These are phyloP conservation scores for Rhynchopsitta pachyrhyncha DNA, from an alignment of 2,113 vertebrate species.

Conservation along the genomic window DNA sequence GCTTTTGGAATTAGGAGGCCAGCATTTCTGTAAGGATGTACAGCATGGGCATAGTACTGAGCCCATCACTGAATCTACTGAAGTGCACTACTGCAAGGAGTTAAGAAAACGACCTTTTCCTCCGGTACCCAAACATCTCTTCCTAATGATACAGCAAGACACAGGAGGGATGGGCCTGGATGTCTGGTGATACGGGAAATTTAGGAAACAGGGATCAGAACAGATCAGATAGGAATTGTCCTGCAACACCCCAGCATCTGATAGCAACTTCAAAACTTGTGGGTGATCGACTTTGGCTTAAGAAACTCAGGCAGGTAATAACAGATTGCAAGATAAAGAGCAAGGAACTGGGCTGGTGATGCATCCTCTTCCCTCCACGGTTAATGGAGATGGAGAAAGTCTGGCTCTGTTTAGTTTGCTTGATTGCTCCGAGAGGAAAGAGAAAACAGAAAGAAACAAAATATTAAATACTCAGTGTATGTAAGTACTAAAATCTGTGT, in stretches of 20 bases:
- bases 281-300: conserved; percentile 50
- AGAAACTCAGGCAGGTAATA: conserved; percentile 61
- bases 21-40: not conserved
- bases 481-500: not conserved
- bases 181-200: not conserved
- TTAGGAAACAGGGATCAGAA: not conserved
- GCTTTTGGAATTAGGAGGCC: not conserved
- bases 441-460: conserved; percentile 10
- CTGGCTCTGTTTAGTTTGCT: conserved; percentile 49
- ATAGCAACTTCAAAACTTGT: conserved; percentile 38
- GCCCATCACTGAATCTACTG: not conserved
- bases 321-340: conserved; percentile 71
- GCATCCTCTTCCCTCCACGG: not conserved
- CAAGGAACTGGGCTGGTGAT: not conserved
- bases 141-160: not conserved
- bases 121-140: not conserved
- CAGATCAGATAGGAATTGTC: conserved; percentile 22
- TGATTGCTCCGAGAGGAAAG: conserved; percentile 50
- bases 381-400: conserved; percentile 47
- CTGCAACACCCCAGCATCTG: not conserved
- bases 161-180: not conserved
- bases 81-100: not conserved
- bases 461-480: not conserved
- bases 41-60: not conserved
- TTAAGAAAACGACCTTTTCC: not conserved